phyloP scores from a whole-genome alignment of 2,113 vertebrate species.

The Lycaon pictus region DNA sequence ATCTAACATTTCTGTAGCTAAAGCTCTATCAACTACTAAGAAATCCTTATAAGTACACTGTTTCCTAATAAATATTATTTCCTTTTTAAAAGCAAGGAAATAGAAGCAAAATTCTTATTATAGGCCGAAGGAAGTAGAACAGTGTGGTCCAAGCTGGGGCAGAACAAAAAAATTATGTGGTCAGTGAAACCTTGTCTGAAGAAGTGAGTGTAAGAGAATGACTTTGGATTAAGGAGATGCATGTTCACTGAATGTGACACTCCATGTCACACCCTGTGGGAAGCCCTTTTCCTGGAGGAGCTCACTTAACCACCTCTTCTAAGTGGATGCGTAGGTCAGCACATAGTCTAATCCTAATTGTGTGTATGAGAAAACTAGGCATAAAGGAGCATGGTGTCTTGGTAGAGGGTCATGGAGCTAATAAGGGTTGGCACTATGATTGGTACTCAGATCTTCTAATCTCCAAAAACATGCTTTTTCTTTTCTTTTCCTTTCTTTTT shows the following conservation, averaged over 20 bases:
- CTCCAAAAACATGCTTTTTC: not conserved
- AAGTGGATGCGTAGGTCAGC: not conserved
- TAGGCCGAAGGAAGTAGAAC: not conserved
- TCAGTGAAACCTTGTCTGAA: not conserved
- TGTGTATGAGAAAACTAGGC: not conserved
- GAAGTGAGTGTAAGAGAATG: not conserved
- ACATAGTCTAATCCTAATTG: not conserved
- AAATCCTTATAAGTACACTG: not conserved
- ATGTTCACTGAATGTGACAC: rapidly evolving
- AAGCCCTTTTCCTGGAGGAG: not conserved
- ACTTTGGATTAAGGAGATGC: not conserved
- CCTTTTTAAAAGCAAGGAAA: constrained; percentile 1
- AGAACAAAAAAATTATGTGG: not conserved
- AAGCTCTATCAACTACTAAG: not conserved
- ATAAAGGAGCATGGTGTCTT: not conserved
- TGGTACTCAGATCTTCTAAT: constrained; percentile 6
- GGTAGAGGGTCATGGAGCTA: not conserved
- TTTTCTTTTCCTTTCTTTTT: not conserved
- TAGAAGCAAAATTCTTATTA: not conserved
- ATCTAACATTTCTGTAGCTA: not conserved
- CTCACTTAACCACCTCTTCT: not conserved
- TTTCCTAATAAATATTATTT: not conserved
- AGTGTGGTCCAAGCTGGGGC: not conserved
- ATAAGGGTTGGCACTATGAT: not conserved
- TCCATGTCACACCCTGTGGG: no score